Evolutionary conservation across 1,140 invertebrate species (phyloP), one percentile per base, ranked within the genome.

Genomic region (Nebria ingens): DNA sequence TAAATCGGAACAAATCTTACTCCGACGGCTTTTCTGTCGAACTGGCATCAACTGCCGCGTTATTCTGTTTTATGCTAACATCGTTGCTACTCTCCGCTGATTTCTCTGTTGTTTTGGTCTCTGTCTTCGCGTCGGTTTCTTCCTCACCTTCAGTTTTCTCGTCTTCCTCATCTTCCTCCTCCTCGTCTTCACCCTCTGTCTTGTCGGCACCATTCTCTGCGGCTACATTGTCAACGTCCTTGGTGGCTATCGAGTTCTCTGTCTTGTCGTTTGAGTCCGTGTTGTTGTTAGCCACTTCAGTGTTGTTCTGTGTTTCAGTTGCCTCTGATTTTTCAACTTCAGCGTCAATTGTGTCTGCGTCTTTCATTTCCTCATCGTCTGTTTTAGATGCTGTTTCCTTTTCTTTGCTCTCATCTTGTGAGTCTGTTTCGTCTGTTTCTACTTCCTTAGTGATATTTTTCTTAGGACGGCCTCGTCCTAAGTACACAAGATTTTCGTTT

Each of bases 261-360:
- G 42, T 2, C 49, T 56, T 55, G 38, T 55, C 38, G 12, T 21
- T 34, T 3, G 59, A 56, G 51, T 67, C 64, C 20, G 63, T 66
- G 55, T 71, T 71, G 59, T 71, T 69, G 54, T 65, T 68, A 15
- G 59, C 65, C 53, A 67, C 68, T 29, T 66, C 65, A 38, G 62
- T 62, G 52, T 68, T 68, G 19, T 64, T 65, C 57, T 68, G 65
- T 51, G 60, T 61, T 12, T 61, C 53, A 53, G 59, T 60, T 38
- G 50, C 53, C 19, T 64, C 58, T 49, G 23, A 50, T 49, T 59
- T 62, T 51, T 62, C 62, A 17, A 50, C 56, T 13, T 62, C 56
- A 51, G 64, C 62, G 42, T 63, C 59, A 51, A 19, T 58, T n/a
- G 45, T 2, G n/a, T 21, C 50, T 13, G n/a, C n/a, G n/a, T 51